Base-by-base conservation (phyloP, 2,797 vertebrate genomes). In the Acrossocheilus wenchowensis region DNA sequence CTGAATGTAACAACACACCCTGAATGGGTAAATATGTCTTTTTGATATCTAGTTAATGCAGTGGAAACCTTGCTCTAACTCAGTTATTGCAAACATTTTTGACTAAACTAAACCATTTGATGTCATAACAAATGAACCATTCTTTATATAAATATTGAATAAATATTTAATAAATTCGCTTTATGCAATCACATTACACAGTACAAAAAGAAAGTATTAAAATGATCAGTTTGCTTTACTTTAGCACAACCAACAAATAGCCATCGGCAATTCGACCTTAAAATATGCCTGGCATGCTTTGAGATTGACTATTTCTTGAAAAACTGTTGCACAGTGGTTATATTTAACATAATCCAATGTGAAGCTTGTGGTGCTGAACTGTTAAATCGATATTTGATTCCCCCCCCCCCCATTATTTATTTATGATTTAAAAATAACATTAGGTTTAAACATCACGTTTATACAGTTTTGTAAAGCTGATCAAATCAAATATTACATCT, bases 341-440 rank as follows among this genome's bases (percentile, higher is more conserved):
- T 72, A 78, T 87, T 78, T 72, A 78, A 45, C 48, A 83, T 72
- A 62, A 87, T 41, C 50, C 50, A 69, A 34, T 64, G 41, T 78
- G 57, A 78, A 60, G 48, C n/a, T 52, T 50, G 26, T 30, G 52
- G 26, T 50, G 30, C 48, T 79, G 30, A 78, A 86, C 23, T n/a
- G 14, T 81, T 78, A 64, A 88, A 82, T 85, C 79, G 54, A 82
- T 88, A 72, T 78, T 30, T 36, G n/a, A 62, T 52, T 68, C 1
- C 1, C 1, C 36, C 73, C 2, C 39, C 43, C 6, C 7, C 19
- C 5, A 17, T 14, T 6, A 23, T 34, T n/a, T 57, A 60, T 82
- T 57, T 83, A 78, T 19, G 36, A 57, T 45, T 50, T 68, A 48
- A 77, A 19, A 26, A 36, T 5, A 30, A 15, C 12, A 73, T 34